phyloP scores from a whole-genome alignment of 2,888 invertebrate species.

The Epirrhoe alternata region DNA sequence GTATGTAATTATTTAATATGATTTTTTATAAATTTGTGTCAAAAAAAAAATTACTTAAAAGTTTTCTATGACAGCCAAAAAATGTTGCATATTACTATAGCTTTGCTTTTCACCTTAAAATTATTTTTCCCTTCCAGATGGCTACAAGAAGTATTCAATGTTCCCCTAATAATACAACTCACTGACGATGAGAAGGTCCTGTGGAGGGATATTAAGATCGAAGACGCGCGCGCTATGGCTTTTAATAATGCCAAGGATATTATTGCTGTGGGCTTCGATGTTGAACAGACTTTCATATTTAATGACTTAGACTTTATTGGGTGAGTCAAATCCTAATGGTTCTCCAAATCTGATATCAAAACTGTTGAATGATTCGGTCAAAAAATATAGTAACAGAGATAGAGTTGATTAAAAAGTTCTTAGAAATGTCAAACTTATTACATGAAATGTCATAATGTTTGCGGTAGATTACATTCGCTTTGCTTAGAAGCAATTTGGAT shows the following conservation, averaged over 20 bases:
- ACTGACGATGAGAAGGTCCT: constrained; percentile 99
- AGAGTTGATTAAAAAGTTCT: too few species aligned
- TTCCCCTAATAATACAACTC: constrained; percentile 97
- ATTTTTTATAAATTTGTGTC: too few species aligned
- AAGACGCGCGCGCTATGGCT: constrained; percentile 93
- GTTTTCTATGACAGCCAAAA: too few species aligned
- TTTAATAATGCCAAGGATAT: constrained; percentile 98
- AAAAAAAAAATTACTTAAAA: too few species aligned
- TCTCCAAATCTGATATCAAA: neutral
- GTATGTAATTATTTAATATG: too few species aligned
- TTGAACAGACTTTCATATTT: constrained; percentile 98
- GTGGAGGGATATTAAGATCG: constrained; percentile 97
- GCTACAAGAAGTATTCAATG: constrained; percentile 98
- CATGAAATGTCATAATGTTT: too few species aligned
- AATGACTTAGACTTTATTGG: constrained; percentile 97
- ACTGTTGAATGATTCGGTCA: neutral
- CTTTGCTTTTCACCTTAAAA: too few species aligned
- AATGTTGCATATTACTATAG: too few species aligned
- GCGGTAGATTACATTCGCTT: too few species aligned
- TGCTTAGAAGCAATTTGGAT: too few species aligned
- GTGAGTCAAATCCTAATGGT: constrained; percentile 77
- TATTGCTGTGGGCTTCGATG: constrained; percentile 97
- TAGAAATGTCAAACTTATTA: too few species aligned
- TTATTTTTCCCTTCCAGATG: constrained; percentile 86
- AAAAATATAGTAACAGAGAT: neutral